Evolutionary conservation across 2,888 invertebrate species (phyloP).

Genomic region (Rhagonycha lutea): DNA sequence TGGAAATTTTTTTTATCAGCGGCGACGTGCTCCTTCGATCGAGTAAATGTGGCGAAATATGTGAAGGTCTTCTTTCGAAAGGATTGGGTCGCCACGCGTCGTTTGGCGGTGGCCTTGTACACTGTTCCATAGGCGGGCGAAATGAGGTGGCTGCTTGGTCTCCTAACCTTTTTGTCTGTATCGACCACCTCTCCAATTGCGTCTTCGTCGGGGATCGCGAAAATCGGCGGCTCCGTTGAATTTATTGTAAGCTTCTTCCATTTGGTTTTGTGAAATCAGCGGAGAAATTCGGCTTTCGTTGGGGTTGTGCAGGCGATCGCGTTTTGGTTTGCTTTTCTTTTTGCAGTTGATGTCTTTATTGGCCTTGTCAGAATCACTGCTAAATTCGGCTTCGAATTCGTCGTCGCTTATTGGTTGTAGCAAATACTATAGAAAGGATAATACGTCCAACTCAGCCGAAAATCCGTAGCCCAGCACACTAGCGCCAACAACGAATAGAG

Average conservation of each 20-base stretch:
- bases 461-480: no score
- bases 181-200: constrained; percentile 28
- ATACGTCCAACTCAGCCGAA: no score
- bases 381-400: constrained; percentile 44
- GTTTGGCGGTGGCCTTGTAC: constrained; percentile 35
- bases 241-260: constrained; percentile 31
- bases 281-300: constrained; percentile 53
- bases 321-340: constrained; percentile 34
- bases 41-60: constrained; percentile 2
- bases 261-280: constrained; percentile 45
- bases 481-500: no score
- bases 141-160: constrained; percentile 22
- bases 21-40: constrained; percentile 15
- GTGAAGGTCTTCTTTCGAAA: constrained; percentile 2
- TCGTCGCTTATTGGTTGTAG: constrained; percentile 55
- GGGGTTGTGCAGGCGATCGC: constrained; percentile 54
- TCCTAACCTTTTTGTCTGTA: constrained; percentile 23
- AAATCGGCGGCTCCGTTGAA: constrained; percentile 17
- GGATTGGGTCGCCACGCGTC: constrained; percentile 36
- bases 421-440: no score
- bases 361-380: constrained; percentile 26
- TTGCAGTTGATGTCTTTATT: neutral
- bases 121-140: constrained; percentile 38
- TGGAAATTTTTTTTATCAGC: constrained; percentile 4
- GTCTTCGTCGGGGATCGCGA: constrained; percentile 27